Evolutionary conservation across 2,888 invertebrate species (phyloP), one percentile per base, ranked within the genome.

Genomic region (Campoplex capitator): DNA sequence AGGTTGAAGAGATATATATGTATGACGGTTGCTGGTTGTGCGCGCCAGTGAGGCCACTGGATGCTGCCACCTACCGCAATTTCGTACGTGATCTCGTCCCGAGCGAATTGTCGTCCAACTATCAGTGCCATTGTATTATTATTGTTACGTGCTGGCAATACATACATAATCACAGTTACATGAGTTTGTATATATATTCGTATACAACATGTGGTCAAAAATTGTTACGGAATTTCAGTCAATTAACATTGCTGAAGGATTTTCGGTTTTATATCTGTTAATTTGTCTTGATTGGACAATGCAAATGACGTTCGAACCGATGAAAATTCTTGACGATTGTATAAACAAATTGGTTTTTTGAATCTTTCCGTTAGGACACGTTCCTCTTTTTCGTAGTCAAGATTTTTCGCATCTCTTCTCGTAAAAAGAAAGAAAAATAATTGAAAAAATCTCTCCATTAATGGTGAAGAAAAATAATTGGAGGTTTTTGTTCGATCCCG

Each of bases 11-110:
- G 23, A 23, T 23, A 23, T 23, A n/a, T n/a, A 71, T 18, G 42
- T 80, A 51, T 67, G 28, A 81, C 54, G 73, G 74, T 81, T 74
- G 65, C 80, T 71, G 35, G 76, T 71, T 85, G 80, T 85, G 76
- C 71, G 76, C 71, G 71, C 71, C 71, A 56, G 68, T 58, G 86
- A 86, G 77, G 83, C 86, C 65, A 67, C 74, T 86, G 86, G 83
- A 86, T 80, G 79, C 86, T 77, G 76, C 83, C 83, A 73, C 67
- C 86, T 73, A 73, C 83, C 83, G 86, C 83, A 86, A 86, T 86
- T 86, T 86, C 86, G 86, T 86, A 86, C 86, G 83, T 86, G 86
- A 83, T 83, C 80, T 86, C 83, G 86, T 86, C 86, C 86, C 86
- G 68, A 73, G 86, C 83, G 80, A 83, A 86, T 86, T 86, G 86